A percentile compares a stretch with the other conserved stretches of the same genome.
These are phyloP conservation scores for Xylocampa areola DNA, from an alignment of 2,888 invertebrate genomes.

Conservation along the genomic window DNA sequence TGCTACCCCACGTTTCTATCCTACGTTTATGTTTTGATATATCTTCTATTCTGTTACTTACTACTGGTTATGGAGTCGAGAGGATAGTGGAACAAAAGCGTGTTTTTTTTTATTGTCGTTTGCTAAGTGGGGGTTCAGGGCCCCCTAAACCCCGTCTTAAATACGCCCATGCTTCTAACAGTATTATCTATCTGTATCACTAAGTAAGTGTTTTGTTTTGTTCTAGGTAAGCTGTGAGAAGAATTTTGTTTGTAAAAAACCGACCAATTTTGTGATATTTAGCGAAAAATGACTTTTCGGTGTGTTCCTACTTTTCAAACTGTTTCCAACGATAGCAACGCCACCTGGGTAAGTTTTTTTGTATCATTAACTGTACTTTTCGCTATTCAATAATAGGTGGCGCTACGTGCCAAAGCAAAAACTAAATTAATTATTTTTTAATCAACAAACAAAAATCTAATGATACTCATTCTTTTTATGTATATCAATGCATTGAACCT, in stretches of 20 bases:
- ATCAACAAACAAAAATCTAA: too few species aligned
- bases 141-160: too few species aligned
- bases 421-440: not conserved
- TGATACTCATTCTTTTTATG: too few species aligned
- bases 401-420: slow-evolving; percentile 29
- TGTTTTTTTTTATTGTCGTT: too few species aligned
- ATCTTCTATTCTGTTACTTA: too few species aligned
- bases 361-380: slow-evolving; percentile 31
- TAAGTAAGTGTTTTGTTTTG: slow-evolving; percentile 91
- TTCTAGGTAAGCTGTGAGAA: slow-evolving; percentile 92
- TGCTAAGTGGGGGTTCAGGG: too few species aligned
- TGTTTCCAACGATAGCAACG: slow-evolving; percentile 91
- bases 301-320: slow-evolving; percentile 92
- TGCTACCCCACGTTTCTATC: too few species aligned
- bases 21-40: too few species aligned
- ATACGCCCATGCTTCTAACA: too few species aligned
- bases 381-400: slow-evolving; percentile 68
- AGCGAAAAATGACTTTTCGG: slow-evolving; percentile 91
- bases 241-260: slow-evolving; percentile 72
- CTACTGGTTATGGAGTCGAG: too few species aligned
- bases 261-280: slow-evolving; percentile 66
- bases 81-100: too few species aligned
- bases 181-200: slow-evolving; percentile 73
- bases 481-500: too few species aligned
- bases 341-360: slow-evolving; percentile 91